Evolutionary conservation across 2,113 vertebrate species (phyloP).

Genomic region (Gallinago paraguaiae): DNA sequence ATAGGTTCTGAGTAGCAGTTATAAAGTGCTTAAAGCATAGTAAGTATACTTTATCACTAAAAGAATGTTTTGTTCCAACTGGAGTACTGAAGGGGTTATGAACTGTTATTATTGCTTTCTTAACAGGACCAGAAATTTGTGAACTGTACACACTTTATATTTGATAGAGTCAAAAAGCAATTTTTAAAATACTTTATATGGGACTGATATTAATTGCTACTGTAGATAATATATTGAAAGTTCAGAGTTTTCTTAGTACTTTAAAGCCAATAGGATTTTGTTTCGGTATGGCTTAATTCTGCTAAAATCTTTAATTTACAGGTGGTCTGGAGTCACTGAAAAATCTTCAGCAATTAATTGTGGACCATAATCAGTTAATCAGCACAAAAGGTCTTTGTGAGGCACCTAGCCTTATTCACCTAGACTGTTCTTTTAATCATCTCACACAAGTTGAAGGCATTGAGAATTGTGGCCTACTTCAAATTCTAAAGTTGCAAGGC

Average conservation of each 20-base stretch:
- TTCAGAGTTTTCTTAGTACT: background rate
- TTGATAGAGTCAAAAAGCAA: background rate
- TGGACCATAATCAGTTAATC: conserved; percentile 92
- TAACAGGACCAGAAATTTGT: background rate
- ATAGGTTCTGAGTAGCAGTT: background rate
- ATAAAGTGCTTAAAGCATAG: background rate
- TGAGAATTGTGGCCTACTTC: conserved; percentile 87
- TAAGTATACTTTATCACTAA: background rate
- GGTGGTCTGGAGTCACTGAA: conserved; percentile 85
- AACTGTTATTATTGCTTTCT: background rate
- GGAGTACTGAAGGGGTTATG: background rate
- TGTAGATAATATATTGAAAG: background rate
- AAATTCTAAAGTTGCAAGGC: conserved; percentile 85
- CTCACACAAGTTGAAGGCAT: conserved; percentile 83
- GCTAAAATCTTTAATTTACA: conserved; percentile 66
- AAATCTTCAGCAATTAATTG: conserved; percentile 83
- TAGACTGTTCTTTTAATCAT: conserved; percentile 92
- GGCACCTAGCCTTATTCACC: conserved; percentile 79
- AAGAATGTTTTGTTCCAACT: background rate
- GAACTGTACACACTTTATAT: background rate
- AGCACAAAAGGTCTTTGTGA: conserved; percentile 85
- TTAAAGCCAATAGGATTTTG: background rate
- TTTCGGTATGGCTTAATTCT: background rate
- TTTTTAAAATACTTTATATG: background rate
- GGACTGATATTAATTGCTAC: background rate